These are phyloP conservation scores for Danaus plexippus DNA, from an alignment of 1,140 invertebrate genomes.

Conservation along the genomic window DNA sequence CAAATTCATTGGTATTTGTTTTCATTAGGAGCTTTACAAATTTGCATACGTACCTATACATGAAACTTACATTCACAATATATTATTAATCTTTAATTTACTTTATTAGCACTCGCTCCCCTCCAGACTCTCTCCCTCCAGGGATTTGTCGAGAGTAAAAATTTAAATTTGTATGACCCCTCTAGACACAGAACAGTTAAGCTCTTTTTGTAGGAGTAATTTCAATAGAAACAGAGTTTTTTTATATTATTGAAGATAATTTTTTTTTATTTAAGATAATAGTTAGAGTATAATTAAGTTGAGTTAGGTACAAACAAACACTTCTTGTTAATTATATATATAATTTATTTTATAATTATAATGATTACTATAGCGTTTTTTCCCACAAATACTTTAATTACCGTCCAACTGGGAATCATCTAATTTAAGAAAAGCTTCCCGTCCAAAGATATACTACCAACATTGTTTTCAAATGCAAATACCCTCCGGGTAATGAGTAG, in stretches of 20 bases:
- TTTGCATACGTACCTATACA: slow-evolving; percentile 55
- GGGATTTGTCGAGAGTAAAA: slow-evolving; percentile 58
- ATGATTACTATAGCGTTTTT: too few relatives aligned
- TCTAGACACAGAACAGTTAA: slow-evolving; percentile 31
- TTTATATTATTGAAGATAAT: too few relatives aligned
- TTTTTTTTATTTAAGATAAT: too few relatives aligned
- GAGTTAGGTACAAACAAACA: too few relatives aligned
- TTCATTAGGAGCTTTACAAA: slow-evolving; percentile 43
- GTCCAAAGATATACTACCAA: slow-evolving; percentile 25
- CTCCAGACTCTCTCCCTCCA: slow-evolving; percentile 37
- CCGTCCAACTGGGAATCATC: not conserved
- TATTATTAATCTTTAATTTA: slow-evolving; percentile 72
- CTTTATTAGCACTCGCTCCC: slow-evolving; percentile 65
- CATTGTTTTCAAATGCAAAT: slow-evolving; percentile 37
- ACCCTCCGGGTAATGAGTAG: slow-evolving; percentile 48
- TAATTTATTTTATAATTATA: too few relatives aligned
- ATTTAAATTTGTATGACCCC: slow-evolving; percentile 70
- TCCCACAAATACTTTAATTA: too few relatives aligned
- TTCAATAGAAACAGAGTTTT: too few relatives aligned
- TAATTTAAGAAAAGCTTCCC: slow-evolving; percentile 18
- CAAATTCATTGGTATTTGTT: slow-evolving; percentile 43
- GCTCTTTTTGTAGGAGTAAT: slow-evolving; percentile 10
- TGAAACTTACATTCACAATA: slow-evolving; percentile 66
- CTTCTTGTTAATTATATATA: too few relatives aligned
- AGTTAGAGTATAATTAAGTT: too few relatives aligned